phyloP scores from a whole-genome alignment of 1,140 invertebrate species.

The Manduca sexta region DNA sequence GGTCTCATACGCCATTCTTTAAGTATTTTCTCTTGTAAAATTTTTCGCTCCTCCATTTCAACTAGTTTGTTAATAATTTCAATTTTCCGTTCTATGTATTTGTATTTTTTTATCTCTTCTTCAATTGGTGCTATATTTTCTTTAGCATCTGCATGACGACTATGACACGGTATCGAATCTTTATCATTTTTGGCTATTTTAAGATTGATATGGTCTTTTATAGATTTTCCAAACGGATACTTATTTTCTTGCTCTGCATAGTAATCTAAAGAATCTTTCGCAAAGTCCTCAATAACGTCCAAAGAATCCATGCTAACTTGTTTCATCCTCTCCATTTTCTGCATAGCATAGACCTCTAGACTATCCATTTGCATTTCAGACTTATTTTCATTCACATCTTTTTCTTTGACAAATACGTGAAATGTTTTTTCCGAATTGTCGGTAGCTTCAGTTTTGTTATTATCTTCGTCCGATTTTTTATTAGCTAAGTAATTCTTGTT shows the following conservation, averaged over 20 bases:
- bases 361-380: conserved; percentile 75
- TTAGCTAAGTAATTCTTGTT: conserved; percentile 60
- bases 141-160: conserved; percentile 52
- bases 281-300: conserved; percentile 68
- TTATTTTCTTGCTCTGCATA: conserved; percentile 59
- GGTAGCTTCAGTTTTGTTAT: conserved; percentile 41
- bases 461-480: conserved; percentile 53
- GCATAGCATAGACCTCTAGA: conserved; percentile 73
- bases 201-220: conserved; percentile 52
- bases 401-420: conserved; percentile 75
- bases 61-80: conserved; percentile 79
- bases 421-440: conserved; percentile 71
- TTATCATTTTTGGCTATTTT: conserved; percentile 38
- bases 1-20: conserved; percentile 76
- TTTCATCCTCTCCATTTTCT: conserved; percentile 63
- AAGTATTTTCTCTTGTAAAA: conserved; percentile 75
- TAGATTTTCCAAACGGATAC: conserved; percentile 30
- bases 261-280: conserved; percentile 68
- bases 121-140: conserved; percentile 59
- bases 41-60: conserved; percentile 78
- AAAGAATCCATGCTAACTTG: conserved; percentile 69
- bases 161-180: conserved; percentile 31
- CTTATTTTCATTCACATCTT: conserved; percentile 75
- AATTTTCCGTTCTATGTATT: conserved; percentile 78
- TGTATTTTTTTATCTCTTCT: conserved; percentile 72